Conservation (phyloP, 2,113 vertebrate species). For the Tragulus kanchil region DNA sequence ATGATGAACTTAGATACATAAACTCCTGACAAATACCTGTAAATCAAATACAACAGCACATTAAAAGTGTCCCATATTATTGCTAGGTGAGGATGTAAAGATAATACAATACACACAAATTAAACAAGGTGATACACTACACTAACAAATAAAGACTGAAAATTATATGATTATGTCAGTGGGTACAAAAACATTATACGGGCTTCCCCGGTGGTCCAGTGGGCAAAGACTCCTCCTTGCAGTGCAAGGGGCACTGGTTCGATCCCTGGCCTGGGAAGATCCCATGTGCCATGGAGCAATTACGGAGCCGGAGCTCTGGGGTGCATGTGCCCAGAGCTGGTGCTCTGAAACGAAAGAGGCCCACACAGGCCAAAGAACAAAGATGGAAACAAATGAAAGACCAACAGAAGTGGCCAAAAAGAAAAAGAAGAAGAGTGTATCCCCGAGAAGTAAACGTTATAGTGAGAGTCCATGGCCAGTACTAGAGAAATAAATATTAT, state of each 20-base stretch:
- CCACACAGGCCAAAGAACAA: too few relatives aligned
- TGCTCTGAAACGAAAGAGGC: too few relatives aligned
- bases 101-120: background rate
- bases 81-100: background rate
- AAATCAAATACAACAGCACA: background rate
- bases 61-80: background rate
- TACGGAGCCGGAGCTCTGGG: too few relatives aligned
- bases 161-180: background rate
- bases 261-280: too few relatives aligned
- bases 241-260: too few relatives aligned
- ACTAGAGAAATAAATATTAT: background rate
- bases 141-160: background rate
- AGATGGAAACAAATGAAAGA: too few relatives aligned
- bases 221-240: too few relatives aligned
- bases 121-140: background rate
- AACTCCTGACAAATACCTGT: background rate
- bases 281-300: too few relatives aligned
- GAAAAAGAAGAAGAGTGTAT: background rate
- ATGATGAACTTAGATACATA: background rate
- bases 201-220: too few relatives aligned
- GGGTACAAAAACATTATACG: background rate
- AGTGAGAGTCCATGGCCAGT: background rate
- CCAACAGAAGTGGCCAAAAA: too few relatives aligned
- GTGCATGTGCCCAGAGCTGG: too few relatives aligned
- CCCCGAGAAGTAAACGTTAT: background rate